A percentile compares a stretch with the other conserved stretches of the same genome.
These are phyloP conservation scores for Pan paniscus DNA, from an alignment of 2,113 vertebrate species.

Conservation along the genomic window DNA sequence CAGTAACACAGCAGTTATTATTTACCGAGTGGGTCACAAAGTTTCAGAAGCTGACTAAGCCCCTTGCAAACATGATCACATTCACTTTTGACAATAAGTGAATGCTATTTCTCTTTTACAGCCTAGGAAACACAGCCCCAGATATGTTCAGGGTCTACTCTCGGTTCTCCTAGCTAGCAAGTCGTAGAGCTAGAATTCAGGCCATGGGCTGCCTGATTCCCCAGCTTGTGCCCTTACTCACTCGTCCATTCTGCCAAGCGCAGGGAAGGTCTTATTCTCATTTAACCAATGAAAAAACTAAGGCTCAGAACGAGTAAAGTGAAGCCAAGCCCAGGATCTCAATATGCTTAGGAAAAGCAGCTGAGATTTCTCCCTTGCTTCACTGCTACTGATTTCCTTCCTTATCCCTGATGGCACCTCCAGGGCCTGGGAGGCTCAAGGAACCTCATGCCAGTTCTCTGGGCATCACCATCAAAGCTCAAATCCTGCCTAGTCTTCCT, in stretches of 20 bases:
- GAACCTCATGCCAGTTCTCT: neutral
- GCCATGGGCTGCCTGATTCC: fast-evolving
- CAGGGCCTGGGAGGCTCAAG: too few relatives aligned
- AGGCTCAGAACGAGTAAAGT: neutral
- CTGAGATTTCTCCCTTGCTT: neutral
- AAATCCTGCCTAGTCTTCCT: neutral
- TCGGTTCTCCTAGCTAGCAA: neutral
- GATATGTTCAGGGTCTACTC: neutral
- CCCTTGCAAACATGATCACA: fast-evolving
- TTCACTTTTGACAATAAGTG: neutral
- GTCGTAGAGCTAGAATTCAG: neutral
- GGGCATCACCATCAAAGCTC: neutral
- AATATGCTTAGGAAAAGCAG: neutral
- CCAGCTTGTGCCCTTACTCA: neutral
- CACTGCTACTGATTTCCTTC: neutral
- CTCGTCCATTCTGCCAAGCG: fast-evolving
- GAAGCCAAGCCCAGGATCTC: neutral
- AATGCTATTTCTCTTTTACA: neutral
- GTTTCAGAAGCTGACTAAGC: neutral
- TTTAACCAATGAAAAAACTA: fast-evolving
- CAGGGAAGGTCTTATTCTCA: neutral
- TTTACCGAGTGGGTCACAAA: neutral
- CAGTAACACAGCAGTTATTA: too few relatives aligned
- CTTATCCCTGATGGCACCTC: too few relatives aligned
- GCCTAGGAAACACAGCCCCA: neutral